These are phyloP conservation scores for Australoheros scitulus DNA, from an alignment of 2,113 vertebrate genomes.

Conservation along the genomic window DNA sequence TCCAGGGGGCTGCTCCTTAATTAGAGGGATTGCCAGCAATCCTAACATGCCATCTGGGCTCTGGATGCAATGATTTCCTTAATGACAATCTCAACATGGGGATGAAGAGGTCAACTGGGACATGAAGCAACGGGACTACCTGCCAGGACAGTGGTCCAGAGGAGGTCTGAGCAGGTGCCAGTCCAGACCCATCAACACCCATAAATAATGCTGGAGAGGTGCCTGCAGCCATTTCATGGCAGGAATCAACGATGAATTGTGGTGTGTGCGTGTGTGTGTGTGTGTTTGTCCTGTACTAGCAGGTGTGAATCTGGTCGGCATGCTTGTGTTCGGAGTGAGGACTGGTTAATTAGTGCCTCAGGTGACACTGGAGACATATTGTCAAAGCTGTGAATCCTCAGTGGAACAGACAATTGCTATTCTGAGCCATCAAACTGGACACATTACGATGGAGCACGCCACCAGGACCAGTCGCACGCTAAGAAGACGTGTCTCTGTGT, in stretches of 20 bases:
- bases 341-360: constrained; percentile 59
- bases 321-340: constrained; percentile 37
- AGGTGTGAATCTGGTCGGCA: constrained; percentile 30
- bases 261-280: neutral
- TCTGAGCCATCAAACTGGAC: constrained; percentile 44
- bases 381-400: constrained; percentile 53
- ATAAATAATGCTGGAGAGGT: constrained; percentile 46
- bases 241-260: neutral
- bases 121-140: constrained; percentile 28
- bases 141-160: constrained; percentile 48
- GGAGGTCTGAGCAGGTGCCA: constrained; percentile 32
- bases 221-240: constrained; percentile 37
- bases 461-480: constrained; percentile 12
- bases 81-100: constrained; percentile 57
- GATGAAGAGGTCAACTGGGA: constrained; percentile 59
- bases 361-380: constrained; percentile 43
- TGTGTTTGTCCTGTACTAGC: neutral
- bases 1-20: constrained; percentile 35
- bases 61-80: constrained; percentile 62
- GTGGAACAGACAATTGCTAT: constrained; percentile 42
- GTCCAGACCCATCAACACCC: constrained; percentile 42
- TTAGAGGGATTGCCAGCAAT: constrained; percentile 42
- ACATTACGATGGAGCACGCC: constrained; percentile 15
- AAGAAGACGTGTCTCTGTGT: neutral
- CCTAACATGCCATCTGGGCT: constrained; percentile 61